phyloP scores from a whole-genome alignment of 2,888 invertebrate genomes.

The Cephus pygmeus region DNA sequence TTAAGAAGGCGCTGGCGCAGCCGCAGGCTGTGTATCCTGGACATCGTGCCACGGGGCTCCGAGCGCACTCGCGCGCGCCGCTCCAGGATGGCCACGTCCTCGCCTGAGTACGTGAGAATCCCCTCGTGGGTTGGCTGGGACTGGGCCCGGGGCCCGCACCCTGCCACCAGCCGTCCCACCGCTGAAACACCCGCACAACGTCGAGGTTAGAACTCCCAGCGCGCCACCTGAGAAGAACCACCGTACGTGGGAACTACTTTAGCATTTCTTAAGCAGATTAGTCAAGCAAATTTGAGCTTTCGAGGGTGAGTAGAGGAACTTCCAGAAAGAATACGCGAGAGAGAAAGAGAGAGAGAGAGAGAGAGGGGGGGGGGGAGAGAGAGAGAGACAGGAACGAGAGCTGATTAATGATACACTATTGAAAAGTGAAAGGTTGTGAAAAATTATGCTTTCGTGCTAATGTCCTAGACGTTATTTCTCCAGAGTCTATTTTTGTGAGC shows the following conservation, averaged over 20 bases:
- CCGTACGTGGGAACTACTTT: constrained; percentile 51
- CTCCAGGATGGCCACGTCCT: constrained; percentile 68
- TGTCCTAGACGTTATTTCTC: neutral
- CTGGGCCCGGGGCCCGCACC: constrained; percentile 54
- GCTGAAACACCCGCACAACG: constrained; percentile 66
- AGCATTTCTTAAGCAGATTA: constrained; percentile 21
- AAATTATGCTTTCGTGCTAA: constrained; percentile 28
- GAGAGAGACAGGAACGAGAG: neutral
- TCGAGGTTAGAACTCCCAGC: constrained; percentile 64
- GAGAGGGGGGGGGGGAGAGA: too few species aligned
- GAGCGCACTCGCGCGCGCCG: constrained; percentile 61
- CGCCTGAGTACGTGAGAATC: constrained; percentile 66
- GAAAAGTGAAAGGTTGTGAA: constrained; percentile 36
- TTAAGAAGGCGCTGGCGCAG: constrained; percentile 67
- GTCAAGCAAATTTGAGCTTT: neutral
- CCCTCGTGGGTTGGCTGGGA: constrained; percentile 46
- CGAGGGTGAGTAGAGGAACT: neutral
- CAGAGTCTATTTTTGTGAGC: constrained; percentile 3
- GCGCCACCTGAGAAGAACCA: constrained; percentile 64
- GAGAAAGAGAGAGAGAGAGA: too few species aligned
- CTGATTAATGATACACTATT: constrained; percentile 42
- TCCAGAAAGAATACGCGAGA: neutral
- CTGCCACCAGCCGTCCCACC: constrained; percentile 62
- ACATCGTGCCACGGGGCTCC: constrained; percentile 66
- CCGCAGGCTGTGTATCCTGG: constrained; percentile 63